phyloP scores from a whole-genome alignment of 2,113 vertebrate species.

The Toxotes chatareus region DNA sequence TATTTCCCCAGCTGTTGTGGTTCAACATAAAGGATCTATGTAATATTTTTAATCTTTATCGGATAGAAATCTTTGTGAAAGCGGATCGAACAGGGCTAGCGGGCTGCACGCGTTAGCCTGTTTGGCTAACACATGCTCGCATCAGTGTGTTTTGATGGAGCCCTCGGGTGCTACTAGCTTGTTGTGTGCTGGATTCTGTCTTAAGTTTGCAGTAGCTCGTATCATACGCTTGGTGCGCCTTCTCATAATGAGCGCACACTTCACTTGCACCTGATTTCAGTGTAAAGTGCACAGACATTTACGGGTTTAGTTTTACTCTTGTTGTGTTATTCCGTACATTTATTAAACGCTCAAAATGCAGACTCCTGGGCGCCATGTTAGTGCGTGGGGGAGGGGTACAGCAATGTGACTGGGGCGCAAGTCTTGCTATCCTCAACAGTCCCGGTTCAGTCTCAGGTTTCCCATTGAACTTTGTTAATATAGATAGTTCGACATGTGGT shows the following conservation, averaged over 20 bases:
- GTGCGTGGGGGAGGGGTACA: conserved; percentile 84
- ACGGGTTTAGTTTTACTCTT: neutral
- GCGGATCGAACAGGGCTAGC: neutral
- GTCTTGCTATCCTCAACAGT: conserved; percentile 40
- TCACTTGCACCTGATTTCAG: neutral
- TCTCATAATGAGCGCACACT: neutral
- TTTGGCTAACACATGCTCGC: conserved; percentile 54
- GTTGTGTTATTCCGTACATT: neutral
- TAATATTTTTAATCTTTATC: too few species aligned
- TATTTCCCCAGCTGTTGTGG: neutral
- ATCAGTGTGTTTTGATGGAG: conserved; percentile 63
- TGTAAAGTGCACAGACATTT: neutral
- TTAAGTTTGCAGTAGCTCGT: conserved; percentile 53
- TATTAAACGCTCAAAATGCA: conserved; percentile 59
- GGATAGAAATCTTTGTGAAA: neutral
- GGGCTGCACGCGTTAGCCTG: conserved; percentile 48
- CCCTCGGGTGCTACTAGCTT: conserved; percentile 52
- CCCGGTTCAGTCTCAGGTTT: conserved; percentile 12
- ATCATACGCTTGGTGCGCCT: conserved; percentile 26
- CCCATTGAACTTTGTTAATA: conserved; percentile 27
- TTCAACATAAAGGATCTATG: rapidly evolving
- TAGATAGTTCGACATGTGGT: neutral
- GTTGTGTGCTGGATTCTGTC: conserved; percentile 49
- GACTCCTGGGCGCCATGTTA: conserved; percentile 91
- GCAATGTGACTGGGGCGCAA: conserved; percentile 61